Percentiles rank a stretch among this genome's conserved stretches.
phyloP scores from a whole-genome alignment of 2,113 vertebrate genomes.

The Empidonax alnorum region DNA sequence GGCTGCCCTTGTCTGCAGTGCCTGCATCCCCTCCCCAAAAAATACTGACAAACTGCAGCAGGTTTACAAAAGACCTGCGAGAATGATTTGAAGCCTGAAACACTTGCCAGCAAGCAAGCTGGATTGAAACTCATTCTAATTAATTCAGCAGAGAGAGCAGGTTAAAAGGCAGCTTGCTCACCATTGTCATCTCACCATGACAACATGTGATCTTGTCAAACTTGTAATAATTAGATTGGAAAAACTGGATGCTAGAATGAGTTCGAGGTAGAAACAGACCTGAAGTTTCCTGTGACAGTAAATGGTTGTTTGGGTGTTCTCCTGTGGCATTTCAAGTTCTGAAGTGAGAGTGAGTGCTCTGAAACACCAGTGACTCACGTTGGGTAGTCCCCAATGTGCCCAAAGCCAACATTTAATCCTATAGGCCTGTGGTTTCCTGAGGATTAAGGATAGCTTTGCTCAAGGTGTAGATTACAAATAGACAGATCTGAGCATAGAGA shows the following conservation, averaged over 20 bases:
- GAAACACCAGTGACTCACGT: background rate
- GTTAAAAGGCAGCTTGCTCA: background rate
- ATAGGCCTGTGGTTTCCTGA: background rate
- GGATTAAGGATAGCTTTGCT: background rate
- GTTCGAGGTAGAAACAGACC: background rate
- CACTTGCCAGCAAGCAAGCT: background rate
- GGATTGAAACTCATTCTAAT: background rate
- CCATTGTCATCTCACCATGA: background rate
- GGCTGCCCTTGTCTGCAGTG: background rate
- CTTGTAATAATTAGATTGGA: background rate
- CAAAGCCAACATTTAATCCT: background rate
- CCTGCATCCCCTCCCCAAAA: background rate
- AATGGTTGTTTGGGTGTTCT: background rate
- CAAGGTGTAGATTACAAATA: background rate
- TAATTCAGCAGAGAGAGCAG: background rate
- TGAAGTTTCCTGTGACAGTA: background rate
- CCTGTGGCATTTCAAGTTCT: background rate
- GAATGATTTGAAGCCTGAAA: slow-evolving; percentile 17
- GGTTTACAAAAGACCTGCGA: background rate
- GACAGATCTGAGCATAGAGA: background rate
- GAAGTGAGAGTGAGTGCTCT: background rate
- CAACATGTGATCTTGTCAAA: background rate
- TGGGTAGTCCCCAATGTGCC: background rate
- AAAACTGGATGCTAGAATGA: background rate
- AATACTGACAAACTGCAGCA: background rate